These are phyloP conservation scores for Polypterus senegalus DNA, from an alignment of 2,113 vertebrate species.

Conservation along the genomic window DNA sequence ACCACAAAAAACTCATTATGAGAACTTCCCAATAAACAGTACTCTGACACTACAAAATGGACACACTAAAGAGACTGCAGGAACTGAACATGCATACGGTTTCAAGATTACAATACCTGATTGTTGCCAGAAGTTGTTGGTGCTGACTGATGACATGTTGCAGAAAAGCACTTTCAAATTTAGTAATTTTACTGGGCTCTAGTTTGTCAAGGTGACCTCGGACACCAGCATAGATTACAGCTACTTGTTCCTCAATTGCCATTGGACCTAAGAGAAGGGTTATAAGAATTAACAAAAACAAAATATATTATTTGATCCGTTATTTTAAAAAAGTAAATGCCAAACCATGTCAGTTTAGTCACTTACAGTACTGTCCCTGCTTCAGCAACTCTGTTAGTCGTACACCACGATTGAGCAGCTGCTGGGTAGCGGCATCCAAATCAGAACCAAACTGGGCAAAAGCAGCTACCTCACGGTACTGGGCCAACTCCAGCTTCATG, in stretches of 20 bases:
- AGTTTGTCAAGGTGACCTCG: constrained; percentile 91
- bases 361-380: constrained; percentile 92
- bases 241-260: constrained; percentile 96
- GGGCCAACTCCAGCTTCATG: constrained; percentile 94
- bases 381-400: constrained; percentile 90
- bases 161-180: constrained; percentile 86
- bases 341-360: too few species aligned
- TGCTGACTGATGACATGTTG: constrained; percentile 82
- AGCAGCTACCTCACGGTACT: constrained; percentile 92
- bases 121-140: constrained; percentile 65
- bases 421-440: constrained; percentile 88
- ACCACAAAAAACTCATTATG: too few species aligned
- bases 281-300: background rate
- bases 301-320: background rate
- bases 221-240: constrained; percentile 93
- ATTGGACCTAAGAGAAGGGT: constrained; percentile 62
- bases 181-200: constrained; percentile 95
- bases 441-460: constrained; percentile 97
- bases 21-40: too few species aligned
- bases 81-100: too few species aligned
- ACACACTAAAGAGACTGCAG: too few species aligned
- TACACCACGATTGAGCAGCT: constrained; percentile 86
- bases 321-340: background rate
- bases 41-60: too few species aligned
- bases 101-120: constrained; percentile 52